Evolutionary conservation across 23 tunicate species (phyloP).

Genomic region (Ciona savignyi): DNA sequence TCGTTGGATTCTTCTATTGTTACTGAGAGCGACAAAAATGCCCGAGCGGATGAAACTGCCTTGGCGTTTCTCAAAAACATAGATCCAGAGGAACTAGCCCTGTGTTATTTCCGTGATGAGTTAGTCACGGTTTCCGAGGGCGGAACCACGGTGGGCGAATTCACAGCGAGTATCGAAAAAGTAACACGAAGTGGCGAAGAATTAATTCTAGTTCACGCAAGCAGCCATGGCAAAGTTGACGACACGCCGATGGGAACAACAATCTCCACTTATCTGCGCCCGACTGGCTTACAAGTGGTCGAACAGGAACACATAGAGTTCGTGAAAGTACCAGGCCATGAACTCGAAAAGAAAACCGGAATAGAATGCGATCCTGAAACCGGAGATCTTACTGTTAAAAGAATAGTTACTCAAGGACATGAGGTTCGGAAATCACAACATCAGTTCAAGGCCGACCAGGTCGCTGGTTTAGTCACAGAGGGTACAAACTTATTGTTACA

Average conservation of each 20-base stretch:
- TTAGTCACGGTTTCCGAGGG: conserved; percentile 47
- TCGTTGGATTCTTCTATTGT: too few species aligned
- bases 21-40: not conserved
- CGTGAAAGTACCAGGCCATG: conserved; percentile 67
- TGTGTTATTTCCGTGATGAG: conserved; percentile 60
- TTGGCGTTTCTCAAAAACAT: conserved; percentile 31
- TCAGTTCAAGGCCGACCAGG: conserved; percentile 21
- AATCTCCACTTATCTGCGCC: conserved; percentile 41
- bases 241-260: conserved; percentile 37
- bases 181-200: conserved; percentile 21
- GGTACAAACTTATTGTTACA: conserved; percentile 52
- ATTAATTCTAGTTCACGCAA: conserved; percentile 37
- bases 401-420: conserved; percentile 42
- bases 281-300: conserved; percentile 23
- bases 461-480: conserved; percentile 59
- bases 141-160: conserved; percentile 58
- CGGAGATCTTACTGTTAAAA: conserved; percentile 28
- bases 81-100: conserved; percentile 17
- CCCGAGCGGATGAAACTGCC: conserved; percentile 16
- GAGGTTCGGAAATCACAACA: conserved; percentile 18
- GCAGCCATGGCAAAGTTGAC: conserved; percentile 57
- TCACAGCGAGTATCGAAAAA: conserved; percentile 31
- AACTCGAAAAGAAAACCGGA: conserved; percentile 55
- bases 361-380: conserved; percentile 48
- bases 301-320: conserved; percentile 58